Evolutionary conservation across 2,113 vertebrate species (phyloP).

Genomic region (Ornithorhynchus anatinus): DNA sequence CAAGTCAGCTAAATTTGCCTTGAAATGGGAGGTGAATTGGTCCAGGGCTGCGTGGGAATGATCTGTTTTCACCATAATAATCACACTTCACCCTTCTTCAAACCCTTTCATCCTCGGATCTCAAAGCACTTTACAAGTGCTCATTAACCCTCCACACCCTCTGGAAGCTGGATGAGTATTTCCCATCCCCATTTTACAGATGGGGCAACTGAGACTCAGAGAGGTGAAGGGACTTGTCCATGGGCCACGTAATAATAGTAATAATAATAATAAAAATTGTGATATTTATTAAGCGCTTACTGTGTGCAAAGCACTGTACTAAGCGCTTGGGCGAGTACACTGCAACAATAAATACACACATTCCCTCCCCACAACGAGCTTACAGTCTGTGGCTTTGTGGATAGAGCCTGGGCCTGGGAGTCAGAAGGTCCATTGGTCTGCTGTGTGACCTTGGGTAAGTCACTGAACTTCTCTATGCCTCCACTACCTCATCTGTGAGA

Average conservation of each 20-base stretch:
- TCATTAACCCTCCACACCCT: conserved; percentile 46
- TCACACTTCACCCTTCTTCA: conserved; percentile 20
- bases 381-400: too few species aligned
- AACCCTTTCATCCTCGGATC: conserved; percentile 55
- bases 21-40: conserved; percentile 5
- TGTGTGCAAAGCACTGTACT: too few species aligned
- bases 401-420: too few species aligned
- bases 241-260: conserved; percentile 22
- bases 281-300: too few species aligned
- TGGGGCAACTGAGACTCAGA: conserved; percentile 23
- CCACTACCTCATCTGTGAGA: too few species aligned
- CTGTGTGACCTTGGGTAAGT: too few species aligned
- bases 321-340: too few species aligned
- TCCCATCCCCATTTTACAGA: conserved; percentile 41
- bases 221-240: conserved; percentile 43
- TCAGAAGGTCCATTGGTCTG: too few species aligned
- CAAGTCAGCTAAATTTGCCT: conserved; percentile 41
- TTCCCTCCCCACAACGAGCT: too few species aligned
- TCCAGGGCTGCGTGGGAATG: conserved; percentile 41
- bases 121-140: conserved; percentile 52
- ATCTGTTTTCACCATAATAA: conserved; percentile 25
- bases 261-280: too few species aligned
- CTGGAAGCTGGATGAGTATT: conserved; percentile 22
- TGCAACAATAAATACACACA: too few species aligned
- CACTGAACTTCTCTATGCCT: too few species aligned